Evolutionary conservation across 2,113 vertebrate species (phyloP), one percentile per base, ranked within the genome.

Genomic region (Cyprinodon variegatus): DNA sequence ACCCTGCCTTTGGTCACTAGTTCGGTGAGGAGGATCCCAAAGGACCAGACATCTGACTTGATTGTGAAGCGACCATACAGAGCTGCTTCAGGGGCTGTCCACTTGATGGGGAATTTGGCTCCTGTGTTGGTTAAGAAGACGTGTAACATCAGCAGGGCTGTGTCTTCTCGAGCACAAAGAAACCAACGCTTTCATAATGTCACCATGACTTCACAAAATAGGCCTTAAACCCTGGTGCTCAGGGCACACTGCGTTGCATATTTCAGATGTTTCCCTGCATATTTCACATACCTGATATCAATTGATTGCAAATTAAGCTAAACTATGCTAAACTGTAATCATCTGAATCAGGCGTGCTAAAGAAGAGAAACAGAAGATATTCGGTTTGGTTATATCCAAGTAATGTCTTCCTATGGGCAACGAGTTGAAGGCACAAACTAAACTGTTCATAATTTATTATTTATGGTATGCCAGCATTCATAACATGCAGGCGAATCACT

Each of bases 21-120:
- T 86, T 98, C 97, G 38, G 96, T 98, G 84, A 96, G 94, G 48
- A 98, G 91, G 91, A 98, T 98, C 82, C 97, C 97, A 85, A 98
- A 98, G 60, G 97, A 98, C 97, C 97, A 98, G 14, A 97, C 96
- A 61, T 98, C 97, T 0, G 97, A 98, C 89, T 98, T 98, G 91
- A 98, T 98, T 85, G 97, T 98, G 92, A 98, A 98, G 81, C 96
- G 95, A 57, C 97, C 97, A 39, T 98, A 98, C 63, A 98, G 84
- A 0, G 97, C 97, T 61, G 97, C 97, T 78, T 98, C 97, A 0
- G 97, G 97, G 59, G 97, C 97, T 0, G 97, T 98, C 97, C 97
- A 98, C 83, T 98, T 98, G 89, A 98, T 98, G 59, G 97, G 97
- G 87, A 98, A 98, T 87, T 98, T 98, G 84, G 97, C 97, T 90